Evolutionary conservation across 2,113 vertebrate species (phyloP).

Genomic region (Dicerorhinus sumatrensis): DNA sequence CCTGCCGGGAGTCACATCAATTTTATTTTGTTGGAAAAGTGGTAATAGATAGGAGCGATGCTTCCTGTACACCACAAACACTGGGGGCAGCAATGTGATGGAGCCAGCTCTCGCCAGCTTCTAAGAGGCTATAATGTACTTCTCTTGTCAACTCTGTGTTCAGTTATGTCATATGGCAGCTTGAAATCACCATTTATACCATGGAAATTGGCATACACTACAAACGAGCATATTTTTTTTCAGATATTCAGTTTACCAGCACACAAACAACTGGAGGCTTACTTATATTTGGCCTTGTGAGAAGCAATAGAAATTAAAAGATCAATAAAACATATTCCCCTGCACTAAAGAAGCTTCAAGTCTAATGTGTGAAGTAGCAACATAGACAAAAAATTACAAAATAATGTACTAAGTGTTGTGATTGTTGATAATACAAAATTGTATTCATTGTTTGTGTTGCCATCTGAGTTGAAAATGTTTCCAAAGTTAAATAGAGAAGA

Average conservation of each 20-base stretch:
- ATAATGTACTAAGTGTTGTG: background rate
- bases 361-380: background rate
- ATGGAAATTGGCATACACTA: background rate
- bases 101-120: background rate
- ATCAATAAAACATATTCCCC: background rate
- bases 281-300: background rate
- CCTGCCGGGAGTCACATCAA: background rate
- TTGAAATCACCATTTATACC: background rate
- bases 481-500: background rate
- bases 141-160: background rate
- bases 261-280: background rate
- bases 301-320: background rate
- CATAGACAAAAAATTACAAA: background rate
- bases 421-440: background rate
- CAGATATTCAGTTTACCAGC: background rate
- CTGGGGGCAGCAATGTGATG: background rate
- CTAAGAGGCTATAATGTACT: background rate
- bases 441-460: background rate
- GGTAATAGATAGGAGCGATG: background rate
- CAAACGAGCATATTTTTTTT: background rate
- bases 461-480: background rate
- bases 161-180: too few relatives aligned
- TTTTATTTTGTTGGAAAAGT: background rate
- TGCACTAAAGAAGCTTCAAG: background rate
- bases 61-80: background rate